Percentiles rank a stretch among this genome's conserved stretches.
phyloP scores from a whole-genome alignment of 2,888 invertebrate species.

The Nomada ferruginata region DNA sequence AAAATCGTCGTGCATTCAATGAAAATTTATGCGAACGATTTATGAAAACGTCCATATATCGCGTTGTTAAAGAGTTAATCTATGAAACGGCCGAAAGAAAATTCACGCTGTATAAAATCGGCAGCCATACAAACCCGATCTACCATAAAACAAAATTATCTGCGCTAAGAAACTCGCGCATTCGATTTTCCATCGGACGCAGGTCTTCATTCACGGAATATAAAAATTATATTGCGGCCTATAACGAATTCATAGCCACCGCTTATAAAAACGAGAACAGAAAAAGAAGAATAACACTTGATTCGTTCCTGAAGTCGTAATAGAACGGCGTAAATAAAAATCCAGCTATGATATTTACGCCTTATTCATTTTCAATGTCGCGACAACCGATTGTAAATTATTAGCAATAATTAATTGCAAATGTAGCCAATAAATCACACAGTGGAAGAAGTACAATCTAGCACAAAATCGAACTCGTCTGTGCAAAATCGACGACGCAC shows the following conservation, averaged over 20 bases:
- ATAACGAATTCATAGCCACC: neutral
- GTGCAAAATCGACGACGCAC: no score
- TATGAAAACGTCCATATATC: neutral
- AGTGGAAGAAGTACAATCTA: no score
- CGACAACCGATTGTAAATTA: no score
- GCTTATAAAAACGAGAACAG: no score
- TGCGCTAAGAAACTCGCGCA: neutral
- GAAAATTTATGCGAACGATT: neutral
- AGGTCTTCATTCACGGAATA: neutral
- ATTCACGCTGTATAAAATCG: neutral
- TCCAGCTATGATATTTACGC: no score
- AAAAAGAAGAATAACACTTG: no score
- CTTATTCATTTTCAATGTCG: no score
- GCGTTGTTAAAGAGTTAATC: neutral
- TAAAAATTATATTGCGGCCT: neutral
- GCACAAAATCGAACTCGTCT: no score
- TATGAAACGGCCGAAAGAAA: neutral
- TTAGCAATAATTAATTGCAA: no score
- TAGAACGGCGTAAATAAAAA: no score
- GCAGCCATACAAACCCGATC: neutral
- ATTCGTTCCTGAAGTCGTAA: no score
- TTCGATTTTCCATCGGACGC: neutral
- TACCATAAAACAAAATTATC: neutral
- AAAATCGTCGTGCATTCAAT: neutral
- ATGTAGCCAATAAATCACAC: no score